Conservation (phyloP, 1,140 invertebrate genomes). For the Drosophila ambigua region DNA sequence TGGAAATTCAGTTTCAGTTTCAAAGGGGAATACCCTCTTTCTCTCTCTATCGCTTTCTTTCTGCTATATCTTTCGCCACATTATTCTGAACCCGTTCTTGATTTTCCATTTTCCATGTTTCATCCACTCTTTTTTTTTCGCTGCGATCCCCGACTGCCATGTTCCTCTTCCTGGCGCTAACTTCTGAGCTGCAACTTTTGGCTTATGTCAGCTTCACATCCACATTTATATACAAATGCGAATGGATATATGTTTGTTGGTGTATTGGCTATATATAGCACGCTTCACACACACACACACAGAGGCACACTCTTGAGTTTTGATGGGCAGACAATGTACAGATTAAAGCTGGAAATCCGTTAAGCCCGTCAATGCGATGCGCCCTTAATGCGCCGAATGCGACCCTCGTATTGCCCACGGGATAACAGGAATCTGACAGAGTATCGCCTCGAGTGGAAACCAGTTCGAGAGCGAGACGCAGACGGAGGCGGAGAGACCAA, state of each 20-base stretch:
- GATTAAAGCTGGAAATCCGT: slow-evolving; percentile 77
- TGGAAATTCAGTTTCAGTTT: too few relatives aligned
- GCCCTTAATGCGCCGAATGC: slow-evolving; percentile 67
- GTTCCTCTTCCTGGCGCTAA: slow-evolving; percentile 23
- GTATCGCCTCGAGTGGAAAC: slow-evolving; percentile 28
- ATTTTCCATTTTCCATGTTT: too few relatives aligned
- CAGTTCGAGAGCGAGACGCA: slow-evolving; percentile 38
- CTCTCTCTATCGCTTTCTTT: too few relatives aligned
- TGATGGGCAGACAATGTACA: slow-evolving; percentile 52
- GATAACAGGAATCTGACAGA: slow-evolving; percentile 22
- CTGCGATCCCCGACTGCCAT: too few relatives aligned
- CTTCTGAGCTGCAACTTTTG: slow-evolving; percentile 43
- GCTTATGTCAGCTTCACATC: slow-evolving; percentile 23
- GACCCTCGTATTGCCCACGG: slow-evolving; percentile 32
- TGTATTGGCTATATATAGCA: slow-evolving; percentile 12
- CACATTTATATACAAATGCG: slow-evolving; percentile 10
- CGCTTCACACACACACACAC: slow-evolving; percentile 24
- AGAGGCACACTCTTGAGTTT: slow-evolving; percentile 6
- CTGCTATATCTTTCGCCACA: too few relatives aligned
- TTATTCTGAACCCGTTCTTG: too few relatives aligned
- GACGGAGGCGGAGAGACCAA: slow-evolving; percentile 12
- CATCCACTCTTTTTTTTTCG: too few relatives aligned
- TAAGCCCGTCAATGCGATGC: slow-evolving; percentile 63
- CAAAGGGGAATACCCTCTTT: too few relatives aligned
- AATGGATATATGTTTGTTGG: too few relatives aligned